A percentile compares a stretch with the other conserved stretches of the same genome.
phyloP scores from a whole-genome alignment of 2,797 vertebrate species.

The Acipenser ruthenus region DNA sequence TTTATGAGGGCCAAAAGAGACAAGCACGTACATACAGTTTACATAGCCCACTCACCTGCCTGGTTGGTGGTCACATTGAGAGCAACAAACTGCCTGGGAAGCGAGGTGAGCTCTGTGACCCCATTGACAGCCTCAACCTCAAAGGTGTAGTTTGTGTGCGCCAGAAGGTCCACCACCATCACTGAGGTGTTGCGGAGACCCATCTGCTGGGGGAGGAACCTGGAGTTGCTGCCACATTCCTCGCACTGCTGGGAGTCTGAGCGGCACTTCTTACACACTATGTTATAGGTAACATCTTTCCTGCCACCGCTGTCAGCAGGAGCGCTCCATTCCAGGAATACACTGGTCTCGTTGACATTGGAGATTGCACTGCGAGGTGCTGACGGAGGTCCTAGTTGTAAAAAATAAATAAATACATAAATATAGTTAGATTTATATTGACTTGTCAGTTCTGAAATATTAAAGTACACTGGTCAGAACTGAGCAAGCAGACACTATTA shows the following conservation, averaged over 20 bases:
- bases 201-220: constrained; percentile 79
- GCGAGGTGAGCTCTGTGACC: constrained; percentile 75
- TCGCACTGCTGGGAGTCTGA: constrained; percentile 68
- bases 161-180: constrained; percentile 93
- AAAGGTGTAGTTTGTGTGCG: constrained; percentile 98
- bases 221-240: constrained; percentile 77
- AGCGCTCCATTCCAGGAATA: constrained; percentile 93
- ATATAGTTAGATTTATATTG: too few species aligned
- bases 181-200: constrained; percentile 86
- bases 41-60: constrained; percentile 75
- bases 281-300: constrained; percentile 90
- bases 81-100: constrained; percentile 76
- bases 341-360: constrained; percentile 96
- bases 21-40: not conserved
- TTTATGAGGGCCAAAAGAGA: too few species aligned
- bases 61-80: constrained; percentile 98
- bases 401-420: not conserved
- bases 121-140: constrained; percentile 94
- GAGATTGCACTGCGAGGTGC: constrained; percentile 93
- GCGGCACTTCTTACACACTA: constrained; percentile 81
- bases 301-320: constrained; percentile 87
- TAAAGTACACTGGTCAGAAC: too few species aligned
- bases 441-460: too few species aligned
- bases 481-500: too few species aligned
- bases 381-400: constrained; percentile 77